These are phyloP conservation scores for Acrocephalus kingi DNA, from an alignment of 2,113 vertebrate genomes.

Conservation along the genomic window DNA sequence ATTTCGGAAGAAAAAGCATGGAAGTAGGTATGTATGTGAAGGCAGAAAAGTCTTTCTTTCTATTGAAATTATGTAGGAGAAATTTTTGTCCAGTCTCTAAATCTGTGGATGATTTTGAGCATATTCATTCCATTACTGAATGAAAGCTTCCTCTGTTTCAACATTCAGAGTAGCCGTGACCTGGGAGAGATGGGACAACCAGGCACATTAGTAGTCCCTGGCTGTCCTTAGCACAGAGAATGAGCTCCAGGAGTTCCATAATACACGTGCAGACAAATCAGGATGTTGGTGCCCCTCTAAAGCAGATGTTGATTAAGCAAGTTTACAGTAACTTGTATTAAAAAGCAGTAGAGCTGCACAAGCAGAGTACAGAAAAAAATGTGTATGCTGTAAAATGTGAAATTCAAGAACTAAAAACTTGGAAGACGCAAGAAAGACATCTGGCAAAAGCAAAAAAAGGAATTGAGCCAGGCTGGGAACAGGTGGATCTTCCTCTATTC, in stretches of 20 bases:
- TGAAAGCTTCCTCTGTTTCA: neutral
- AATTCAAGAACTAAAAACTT: neutral
- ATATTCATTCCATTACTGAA: neutral
- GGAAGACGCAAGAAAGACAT: neutral
- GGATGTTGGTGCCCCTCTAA: neutral
- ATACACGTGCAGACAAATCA: rapidly evolving
- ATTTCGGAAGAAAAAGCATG: neutral
- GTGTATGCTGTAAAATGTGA: neutral
- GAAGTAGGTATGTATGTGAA: neutral
- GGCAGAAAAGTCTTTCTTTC: neutral
- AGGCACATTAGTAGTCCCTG: neutral
- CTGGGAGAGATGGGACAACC: neutral
- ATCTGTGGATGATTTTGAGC: neutral
- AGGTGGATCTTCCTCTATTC: neutral
- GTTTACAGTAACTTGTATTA: neutral
- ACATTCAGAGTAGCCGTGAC: neutral
- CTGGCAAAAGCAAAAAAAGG: neutral
- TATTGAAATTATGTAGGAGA: neutral
- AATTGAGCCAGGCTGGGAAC: neutral
- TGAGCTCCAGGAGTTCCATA: neutral
- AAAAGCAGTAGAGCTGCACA: neutral
- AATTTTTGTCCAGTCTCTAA: neutral
- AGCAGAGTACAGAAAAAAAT: neutral
- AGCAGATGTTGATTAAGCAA: neutral
- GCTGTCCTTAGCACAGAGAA: neutral